These are phyloP conservation scores for Ptychobarbus kaznakovi DNA, from an alignment of 2,797 vertebrate species.

Conservation along the genomic window DNA sequence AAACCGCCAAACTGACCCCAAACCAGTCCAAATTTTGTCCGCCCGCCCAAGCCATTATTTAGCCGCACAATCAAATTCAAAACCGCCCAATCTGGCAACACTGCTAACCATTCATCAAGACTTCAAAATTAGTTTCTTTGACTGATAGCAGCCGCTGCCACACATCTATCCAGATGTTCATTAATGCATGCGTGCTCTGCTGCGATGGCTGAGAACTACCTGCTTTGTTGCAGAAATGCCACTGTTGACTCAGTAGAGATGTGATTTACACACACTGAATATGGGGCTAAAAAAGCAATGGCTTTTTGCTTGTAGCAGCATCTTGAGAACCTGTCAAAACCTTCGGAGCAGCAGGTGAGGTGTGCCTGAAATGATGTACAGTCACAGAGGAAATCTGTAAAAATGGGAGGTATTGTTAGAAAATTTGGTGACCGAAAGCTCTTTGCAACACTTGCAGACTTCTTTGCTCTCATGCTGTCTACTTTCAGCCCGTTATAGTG, in stretches of 20 bases:
- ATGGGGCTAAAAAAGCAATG: not conserved
- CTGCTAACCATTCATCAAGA: slow-evolving; percentile 55
- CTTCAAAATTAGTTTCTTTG: slow-evolving; percentile 35
- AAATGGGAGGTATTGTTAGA: slow-evolving; percentile 25
- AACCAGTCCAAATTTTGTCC: no score
- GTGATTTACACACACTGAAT: slow-evolving; percentile 69
- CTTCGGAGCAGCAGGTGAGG: not conserved
- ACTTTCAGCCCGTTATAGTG: slow-evolving; percentile 64
- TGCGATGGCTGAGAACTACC: slow-evolving; percentile 69
- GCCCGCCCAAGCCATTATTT: no score
- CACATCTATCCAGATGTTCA: slow-evolving; percentile 77
- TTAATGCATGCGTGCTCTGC: slow-evolving; percentile 64
- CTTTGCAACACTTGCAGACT: slow-evolving; percentile 18
- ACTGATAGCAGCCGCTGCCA: slow-evolving; percentile 61
- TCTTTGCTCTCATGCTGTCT: slow-evolving; percentile 60
- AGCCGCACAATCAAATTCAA: no score
- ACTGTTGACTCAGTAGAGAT: slow-evolving; percentile 65
- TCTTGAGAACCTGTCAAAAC: slow-evolving; percentile 20
- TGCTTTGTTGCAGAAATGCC: slow-evolving; percentile 76
- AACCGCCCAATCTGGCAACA: no score
- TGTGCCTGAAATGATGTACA: slow-evolving; percentile 8
- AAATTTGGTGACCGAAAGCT: slow-evolving; percentile 11
- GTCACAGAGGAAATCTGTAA: slow-evolving; percentile 19
- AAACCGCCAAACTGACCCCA: no score
- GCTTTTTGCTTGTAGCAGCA: not conserved